phyloP scores from a whole-genome alignment of 2,113 vertebrate species.

The Upupa epops region DNA sequence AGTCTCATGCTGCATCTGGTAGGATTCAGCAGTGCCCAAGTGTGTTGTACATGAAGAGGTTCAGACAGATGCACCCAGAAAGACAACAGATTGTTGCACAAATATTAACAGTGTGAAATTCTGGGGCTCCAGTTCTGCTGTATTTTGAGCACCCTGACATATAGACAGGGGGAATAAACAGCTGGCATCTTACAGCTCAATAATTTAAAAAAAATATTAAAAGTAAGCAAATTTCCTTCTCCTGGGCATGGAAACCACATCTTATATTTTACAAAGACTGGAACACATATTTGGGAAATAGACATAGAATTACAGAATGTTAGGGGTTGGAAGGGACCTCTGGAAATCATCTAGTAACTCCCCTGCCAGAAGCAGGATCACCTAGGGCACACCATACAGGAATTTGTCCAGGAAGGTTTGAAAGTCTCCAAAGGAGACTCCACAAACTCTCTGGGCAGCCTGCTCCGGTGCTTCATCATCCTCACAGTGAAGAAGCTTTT shows the following conservation, averaged over 20 bases:
- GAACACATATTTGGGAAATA: neutral
- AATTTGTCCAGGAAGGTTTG: too few relatives aligned
- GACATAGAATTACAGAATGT: too few relatives aligned
- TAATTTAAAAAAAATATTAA: neutral
- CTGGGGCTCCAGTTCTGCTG: neutral
- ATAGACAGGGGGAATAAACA: neutral
- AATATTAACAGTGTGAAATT: neutral
- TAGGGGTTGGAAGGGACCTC: too few relatives aligned
- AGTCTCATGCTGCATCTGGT: neutral
- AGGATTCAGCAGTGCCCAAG: neutral
- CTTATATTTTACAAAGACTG: neutral
- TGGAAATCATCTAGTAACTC: too few relatives aligned
- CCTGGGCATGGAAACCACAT: neutral
- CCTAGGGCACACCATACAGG: too few relatives aligned
- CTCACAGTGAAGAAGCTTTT: too few relatives aligned
- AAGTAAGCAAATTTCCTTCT: neutral
- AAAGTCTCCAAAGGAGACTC: too few relatives aligned
- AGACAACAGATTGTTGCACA: neutral
- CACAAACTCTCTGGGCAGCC: too few relatives aligned
- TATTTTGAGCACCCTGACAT: neutral
- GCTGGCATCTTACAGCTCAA: neutral
- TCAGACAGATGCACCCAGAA: neutral
- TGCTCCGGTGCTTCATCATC: too few relatives aligned
- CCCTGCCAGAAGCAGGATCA: too few relatives aligned
- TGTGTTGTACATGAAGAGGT: neutral